These are phyloP conservation scores for Psittacula derbiana DNA, from an alignment of 2,797 vertebrate genomes.

Conservation along the genomic window DNA sequence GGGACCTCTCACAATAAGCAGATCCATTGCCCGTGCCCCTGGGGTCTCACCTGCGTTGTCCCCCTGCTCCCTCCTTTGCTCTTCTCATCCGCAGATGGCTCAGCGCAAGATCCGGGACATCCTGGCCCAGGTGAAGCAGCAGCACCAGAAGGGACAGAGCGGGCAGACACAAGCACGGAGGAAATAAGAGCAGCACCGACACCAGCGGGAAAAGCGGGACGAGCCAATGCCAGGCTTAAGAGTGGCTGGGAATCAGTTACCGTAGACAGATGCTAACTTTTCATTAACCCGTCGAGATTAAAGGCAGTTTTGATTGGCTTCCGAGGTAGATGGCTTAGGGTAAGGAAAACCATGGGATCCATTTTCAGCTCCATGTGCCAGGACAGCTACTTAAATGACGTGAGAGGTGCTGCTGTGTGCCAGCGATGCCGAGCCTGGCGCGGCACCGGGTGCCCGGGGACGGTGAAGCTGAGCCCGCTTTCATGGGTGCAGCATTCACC, in stretches of 20 bases:
- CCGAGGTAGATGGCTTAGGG: background rate
- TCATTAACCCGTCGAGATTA: background rate
- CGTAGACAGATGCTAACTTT: background rate
- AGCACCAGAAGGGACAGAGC: slow-evolving; percentile 88
- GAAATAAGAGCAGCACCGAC: slow-evolving; percentile 75
- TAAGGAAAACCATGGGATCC: background rate
- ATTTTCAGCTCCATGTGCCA: background rate
- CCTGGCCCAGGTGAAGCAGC: slow-evolving; percentile 92
- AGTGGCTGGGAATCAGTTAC: slow-evolving; percentile 78
- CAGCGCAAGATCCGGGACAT: slow-evolving; percentile 97
- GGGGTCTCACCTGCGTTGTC: background rate
- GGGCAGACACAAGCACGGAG: slow-evolving; percentile 75
- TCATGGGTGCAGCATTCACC: background rate
- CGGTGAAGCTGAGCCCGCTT: background rate
- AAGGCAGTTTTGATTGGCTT: slow-evolving; percentile 49
- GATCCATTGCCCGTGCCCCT: accelerated
- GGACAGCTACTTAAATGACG: background rate
- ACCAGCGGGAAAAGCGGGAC: slow-evolving; percentile 66
- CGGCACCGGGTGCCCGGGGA: background rate
- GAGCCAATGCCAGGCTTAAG: slow-evolving; percentile 81
- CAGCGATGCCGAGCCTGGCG: background rate
- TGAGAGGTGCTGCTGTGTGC: background rate
- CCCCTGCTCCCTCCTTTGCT: background rate
- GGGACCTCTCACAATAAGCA: accelerated
- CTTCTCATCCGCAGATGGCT: slow-evolving; percentile 80